Evolutionary conservation across 2,888 invertebrate species (phyloP), one percentile per base, ranked within the genome.

Genomic region (Julus scanicus): DNA sequence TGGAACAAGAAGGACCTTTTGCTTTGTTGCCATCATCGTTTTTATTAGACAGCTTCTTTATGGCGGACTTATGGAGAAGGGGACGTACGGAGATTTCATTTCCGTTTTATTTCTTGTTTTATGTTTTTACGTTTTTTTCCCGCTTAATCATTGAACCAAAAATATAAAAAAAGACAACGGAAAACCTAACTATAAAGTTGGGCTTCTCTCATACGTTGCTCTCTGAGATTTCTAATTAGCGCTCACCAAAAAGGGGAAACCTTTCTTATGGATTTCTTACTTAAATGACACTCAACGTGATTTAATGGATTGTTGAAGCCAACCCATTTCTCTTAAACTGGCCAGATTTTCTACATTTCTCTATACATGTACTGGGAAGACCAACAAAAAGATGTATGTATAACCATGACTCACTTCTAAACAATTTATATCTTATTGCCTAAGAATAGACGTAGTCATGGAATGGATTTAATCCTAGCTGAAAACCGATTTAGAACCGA

Each of bases 31-130:
- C 8, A 49, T 63, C 20, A 20, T 71, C 29, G 71, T 29, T 29
- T 29, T 71, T 71, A 5, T 71, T 71, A 71, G 71, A 8, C 71
- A 11, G 9, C 71, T 11, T 29, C 71, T 71, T 71, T 71, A 29
- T 20, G 29, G 71, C 8, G 71, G 29, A 20, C 63, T n/a, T 20
- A 20, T 63, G 63, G 63, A 63, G 8, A 5, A 20, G 20, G 63
- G 63, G 63, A 20, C 63, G 63, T 20, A 29, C 71, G 29, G 71
- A 29, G 71, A 71, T 71, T 71, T 71, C 71, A 71, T 71, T 71
- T 71, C 71, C 71, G 71, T 29, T 71, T 71, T 71, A 71, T 71
- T 71, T 71, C 29, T 71, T 71, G 29, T 71, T 71, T 71, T 71
- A 71, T 71, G 71, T 71, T 71, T 63, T 71, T 71, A 71, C 71